Base-by-base conservation (phyloP, 2,888 invertebrate genomes). In the Lepidochitona cinerea region DNA sequence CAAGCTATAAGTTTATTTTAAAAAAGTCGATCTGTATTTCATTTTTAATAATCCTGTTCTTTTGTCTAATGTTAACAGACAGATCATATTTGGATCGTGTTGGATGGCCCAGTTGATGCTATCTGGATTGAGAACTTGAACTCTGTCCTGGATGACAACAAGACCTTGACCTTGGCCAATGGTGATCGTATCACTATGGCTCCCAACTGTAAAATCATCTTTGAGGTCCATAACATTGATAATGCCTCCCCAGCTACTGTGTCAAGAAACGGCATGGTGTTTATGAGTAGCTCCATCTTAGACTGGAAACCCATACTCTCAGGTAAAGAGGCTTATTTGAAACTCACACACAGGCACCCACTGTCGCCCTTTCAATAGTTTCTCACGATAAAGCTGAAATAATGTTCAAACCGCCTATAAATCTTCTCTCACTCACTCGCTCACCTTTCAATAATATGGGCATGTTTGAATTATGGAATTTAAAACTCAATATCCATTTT, bases 211-310 rank as follows among this genome's bases (percentile, higher is more conserved):
- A 91, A 91, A 84, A 89, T 90, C 79, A 87, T 91, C 80, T 91
- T 91, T 82, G 91, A 91, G 84, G 91, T 91, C 41, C 91, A 91
- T 83, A 91, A 91, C 84, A 91, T 91, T 76, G 91, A 91, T 85
- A 91, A 91, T 76, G 91, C 91, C 49, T 91, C 91, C 0, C 91
- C 91, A 12, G 91, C 91, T 76, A 91, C 91, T 68, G 91, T 91
- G 65, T 91, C 91, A n/a, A 81, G 91, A 68, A 91, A 91, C 75
- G 91, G 91, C 75, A 91, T 91, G 91, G 90, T 91, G 5, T 98
- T 97, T 89, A 98, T 98, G 98, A 97, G 97, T 84, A 96, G 97
- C 0, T 97, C 97, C 0, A 97, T 97, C 1, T 91, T 98, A 72
- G 95, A 96, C 88, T 98, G 97, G 95, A 94, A 94, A 84, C 98